These are phyloP conservation scores for Agelas oroides DNA, from an alignment of 37 sponge, comb jelly and placozoan genomes.

Conservation along the genomic window DNA sequence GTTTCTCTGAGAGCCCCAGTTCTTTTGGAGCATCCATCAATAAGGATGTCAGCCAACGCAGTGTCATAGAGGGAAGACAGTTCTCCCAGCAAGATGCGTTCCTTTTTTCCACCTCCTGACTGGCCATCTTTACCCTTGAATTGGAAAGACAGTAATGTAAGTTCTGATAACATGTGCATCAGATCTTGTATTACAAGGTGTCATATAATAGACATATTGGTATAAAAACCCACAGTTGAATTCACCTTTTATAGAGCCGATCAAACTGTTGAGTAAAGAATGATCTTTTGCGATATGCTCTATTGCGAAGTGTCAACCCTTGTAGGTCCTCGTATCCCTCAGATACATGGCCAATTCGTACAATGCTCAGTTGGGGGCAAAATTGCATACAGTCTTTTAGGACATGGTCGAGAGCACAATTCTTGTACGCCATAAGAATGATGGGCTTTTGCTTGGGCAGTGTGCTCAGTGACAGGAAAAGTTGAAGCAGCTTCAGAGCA, in stretches of 20 bases:
- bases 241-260: too few species aligned
- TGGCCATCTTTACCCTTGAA: background rate
- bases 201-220: background rate
- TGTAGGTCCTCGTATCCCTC: slow-evolving; percentile 11
- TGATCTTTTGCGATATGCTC: too few species aligned
- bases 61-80: background rate
- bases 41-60: slow-evolving; percentile 12
- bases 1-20: background rate
- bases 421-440: slow-evolving; percentile 47
- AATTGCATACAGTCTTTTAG: slow-evolving; percentile 1
- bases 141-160: background rate
- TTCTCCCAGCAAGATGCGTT: background rate
- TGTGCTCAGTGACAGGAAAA: slow-evolving; percentile 28
- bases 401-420: slow-evolving; percentile 36
- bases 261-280: too few species aligned
- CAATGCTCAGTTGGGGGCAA: slow-evolving; percentile 3
- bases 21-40: background rate
- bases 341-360: slow-evolving; percentile 33
- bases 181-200: too few species aligned
- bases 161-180: background rate
- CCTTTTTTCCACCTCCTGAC: background rate
- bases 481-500: slow-evolving; percentile 28
- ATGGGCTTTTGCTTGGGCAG: slow-evolving; percentile 22
- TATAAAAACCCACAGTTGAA: background rate
- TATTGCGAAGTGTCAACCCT: too few species aligned